Evolutionary conservation across 2,113 vertebrate genomes (phyloP), one percentile per base, ranked within the genome.

Genomic region (Epinephelus moara): DNA sequence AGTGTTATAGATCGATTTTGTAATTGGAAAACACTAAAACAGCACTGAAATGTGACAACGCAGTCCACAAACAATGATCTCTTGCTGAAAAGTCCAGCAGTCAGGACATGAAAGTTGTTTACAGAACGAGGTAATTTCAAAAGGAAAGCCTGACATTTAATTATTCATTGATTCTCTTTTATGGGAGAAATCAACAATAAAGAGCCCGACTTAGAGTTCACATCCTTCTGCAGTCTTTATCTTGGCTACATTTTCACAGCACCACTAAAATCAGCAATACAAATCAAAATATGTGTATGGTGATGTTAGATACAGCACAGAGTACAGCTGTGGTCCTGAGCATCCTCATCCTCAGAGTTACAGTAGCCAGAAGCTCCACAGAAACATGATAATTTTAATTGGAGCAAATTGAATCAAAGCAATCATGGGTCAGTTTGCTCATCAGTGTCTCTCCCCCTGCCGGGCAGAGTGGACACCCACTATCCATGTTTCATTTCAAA

Each of bases 341-440:
- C 18, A 18, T 62, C 17, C 4, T 25, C 6, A 62, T 50, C 49
- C 55, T 40, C 45, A 47, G 73, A 80, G 6, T 23, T 78, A 19
- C 53, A 70, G 37, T 42, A 55, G 66, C 63, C 49, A 77, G 18
- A 72, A 76, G 12, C 75, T 47, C 55, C n/a, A 66, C 56, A 59
- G 56, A 78, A 73, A 81, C 33, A n/a, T 37, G 30, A n/a, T 75
- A 6, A 18, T 76, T 87, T 62, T 89, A 90, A 92, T 88, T 71
- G 71, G 84, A 55, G 56, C 67, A 74, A 85, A 86, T 75, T 72
- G 56, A 88, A 77, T 83, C 53, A 45, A 45, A 70, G 71, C 75
- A 73, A 88, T 90, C 87, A 90, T 8, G 77, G 27, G 89, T 91
- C 84, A 91, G 74, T 88, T 89, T 88, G n/a, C 85, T 85, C 78